A percentile compares a stretch with the other conserved stretches of the same genome.
phyloP scores from a whole-genome alignment of 2,888 invertebrate species.

The Sinohyriopsis cumingii region DNA sequence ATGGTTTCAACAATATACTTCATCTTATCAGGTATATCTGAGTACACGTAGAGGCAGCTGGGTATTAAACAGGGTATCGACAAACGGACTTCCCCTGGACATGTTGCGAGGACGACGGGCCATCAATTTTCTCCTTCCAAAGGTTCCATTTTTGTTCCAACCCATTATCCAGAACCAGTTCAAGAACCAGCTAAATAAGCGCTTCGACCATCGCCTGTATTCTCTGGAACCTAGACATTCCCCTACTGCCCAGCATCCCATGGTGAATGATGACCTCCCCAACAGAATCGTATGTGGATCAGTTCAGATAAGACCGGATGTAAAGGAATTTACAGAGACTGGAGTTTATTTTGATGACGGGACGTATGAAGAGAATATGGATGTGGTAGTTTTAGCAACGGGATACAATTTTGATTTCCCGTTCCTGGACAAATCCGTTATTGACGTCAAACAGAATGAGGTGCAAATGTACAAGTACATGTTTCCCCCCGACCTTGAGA shows the following conservation, averaged over 20 bases:
- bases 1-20: too few relatives aligned
- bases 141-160: not conserved
- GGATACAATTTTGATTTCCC: conserved; percentile 72
- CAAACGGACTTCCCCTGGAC: conserved; percentile 47
- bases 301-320: conserved; percentile 65
- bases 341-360: conserved; percentile 66
- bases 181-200: conserved; percentile 45
- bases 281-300: conserved; percentile 69
- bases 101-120: conserved; percentile 16
- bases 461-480: conserved; percentile 71
- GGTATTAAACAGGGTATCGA: conserved; percentile 64
- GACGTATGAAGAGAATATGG: conserved; percentile 62
- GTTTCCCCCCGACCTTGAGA: conserved; percentile 68
- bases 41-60: conserved; percentile 71
- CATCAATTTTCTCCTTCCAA: not conserved
- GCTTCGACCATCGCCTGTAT: conserved; percentile 69
- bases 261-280: conserved; percentile 72
- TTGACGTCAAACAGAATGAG: conserved; percentile 56
- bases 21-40: conserved; percentile 61
- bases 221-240: conserved; percentile 69
- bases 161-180: conserved; percentile 2
- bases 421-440: conserved; percentile 65
- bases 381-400: conserved; percentile 69
- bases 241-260: conserved; percentile 62
- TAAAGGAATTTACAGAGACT: conserved; percentile 55